Evolutionary conservation across 2,888 invertebrate species (phyloP), one percentile per base, ranked within the genome.

Genomic region (Chydorus sphaericus): DNA sequence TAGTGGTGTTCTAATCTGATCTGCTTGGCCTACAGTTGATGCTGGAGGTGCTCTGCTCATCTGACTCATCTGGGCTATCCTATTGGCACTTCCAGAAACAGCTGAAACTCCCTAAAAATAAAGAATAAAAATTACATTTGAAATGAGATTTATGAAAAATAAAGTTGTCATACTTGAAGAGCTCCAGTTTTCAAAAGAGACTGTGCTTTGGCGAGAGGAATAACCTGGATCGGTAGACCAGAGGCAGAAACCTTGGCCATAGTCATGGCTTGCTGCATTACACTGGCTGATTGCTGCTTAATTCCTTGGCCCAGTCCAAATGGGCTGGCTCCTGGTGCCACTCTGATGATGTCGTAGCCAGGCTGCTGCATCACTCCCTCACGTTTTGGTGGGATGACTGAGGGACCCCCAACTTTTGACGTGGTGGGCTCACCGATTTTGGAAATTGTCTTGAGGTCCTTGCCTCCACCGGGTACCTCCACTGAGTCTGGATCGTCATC

Each of bases 401-500:
- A 14, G 8, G 33, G 33, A 20, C 26, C 26, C 23, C 55, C 55
- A 10, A 57, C 60, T 52, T 60, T 61, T 16, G 56, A 30, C 33
- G 57, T 60, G n/a, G n/a, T n/a, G n/a, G n/a, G n/a, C n/a, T n/a
- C n/a, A 23, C 54, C 58, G 16, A 63, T 60, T 11, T 61, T 59
- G 10, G 61, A 64, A 0, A 85, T 83, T n/a, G 88, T 83, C 4
- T 85, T 85, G 66, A 90, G 72, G 65, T 87, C 85, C 67, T 86
- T 88, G 16, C 89, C 89, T 14, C 89, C 89, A 84, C 88, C 89
- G 69, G 89, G 89, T 48, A 90, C 88, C 78, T 88, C 86, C 71
- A 88, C 83, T 73, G 85, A 87, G 70, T 90, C 90, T 57, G 90
- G 90, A 75, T 90, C 90, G 64, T 87, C 86, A 67, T 85, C 86